Evolutionary conservation across 2,797 vertebrate species (phyloP), one percentile per base, ranked within the genome.

Genomic region (Tragopan temminckii): DNA sequence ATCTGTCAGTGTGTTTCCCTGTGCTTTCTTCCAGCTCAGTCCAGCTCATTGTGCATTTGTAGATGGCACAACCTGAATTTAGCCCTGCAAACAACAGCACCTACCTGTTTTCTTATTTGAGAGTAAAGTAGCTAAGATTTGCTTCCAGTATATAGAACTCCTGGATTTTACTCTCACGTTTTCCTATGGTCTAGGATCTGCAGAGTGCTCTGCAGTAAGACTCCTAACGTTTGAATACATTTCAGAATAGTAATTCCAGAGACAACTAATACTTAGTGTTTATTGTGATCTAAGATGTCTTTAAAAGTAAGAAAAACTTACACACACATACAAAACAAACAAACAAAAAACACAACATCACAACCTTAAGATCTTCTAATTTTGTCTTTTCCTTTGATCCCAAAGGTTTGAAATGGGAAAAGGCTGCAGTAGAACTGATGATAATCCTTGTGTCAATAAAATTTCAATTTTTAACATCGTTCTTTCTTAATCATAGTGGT

Each of bases 271-370:
- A 40, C 53, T 29, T 72, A 10, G 13, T 69, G 13, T 59, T 69
- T 84, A 48, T 43, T 68, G 29, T 7, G 17, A 23, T 66, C 11
- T 46, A 69, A 68, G 64, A 75, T 62, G 12, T 17, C 11, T 43
- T 15, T 58, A 91, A 79, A 89, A 83, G 48, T 48, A 80, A 93
- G 25, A 81, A 86, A 71, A 58, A 33, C 15, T 13, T 55, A 27
- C 53, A 35, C 4, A 9, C 27, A 15, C 48, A 50, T 9, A 15
- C 27, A 17, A 50, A 50, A 53, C 27, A 19, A 53, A 53, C 15
- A 31, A n/a, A n/a, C 11, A n/a, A 42, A 63, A 62, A 83, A 31
- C 25, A 63, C 7, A 78, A 52, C 7, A 80, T 43, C 17, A 36
- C 21, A 75, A 24, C 19, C 43, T 57, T 42, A 78, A 84, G 68